Base-by-base conservation (phyloP, 2,797 vertebrate species). In the Mus spretus region DNA sequence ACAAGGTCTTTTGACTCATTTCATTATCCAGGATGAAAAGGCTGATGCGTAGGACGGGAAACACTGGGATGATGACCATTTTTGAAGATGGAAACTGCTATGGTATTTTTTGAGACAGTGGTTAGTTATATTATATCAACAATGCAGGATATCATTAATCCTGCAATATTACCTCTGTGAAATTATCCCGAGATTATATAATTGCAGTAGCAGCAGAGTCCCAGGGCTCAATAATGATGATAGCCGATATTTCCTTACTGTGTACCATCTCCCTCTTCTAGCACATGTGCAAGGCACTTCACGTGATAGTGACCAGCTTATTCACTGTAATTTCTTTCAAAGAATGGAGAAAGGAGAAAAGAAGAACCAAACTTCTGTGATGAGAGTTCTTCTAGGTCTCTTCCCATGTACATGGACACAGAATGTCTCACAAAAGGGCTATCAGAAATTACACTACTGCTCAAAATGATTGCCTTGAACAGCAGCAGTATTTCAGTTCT, bases 371-470 rank as follows among this genome's bases (percentile, higher is more conserved):
- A 90, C 70, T 59, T 75, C 24, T 94, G 47, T 80, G 50, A 70
- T 55, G 19, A 92, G 37, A 83, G 15, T 70, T 40, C 34, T 79
- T 61, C 80, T 85, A 92, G 77, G n/a, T 17, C 28, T 93, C 44
- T 89, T 93, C 50, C 74, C 83, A 85, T 57, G 37, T 40, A 85
- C 9, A 55, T 28, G 70, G 53, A 31, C 4, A 96, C 28, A 92
- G 31, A 59, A 65, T 88, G 90, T 94, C 72, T 75, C 90, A 87
- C 40, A 75, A 84, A 70, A 90, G 84, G 87, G 65, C 14, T 90
- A 85, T 78, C 50, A 84, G 90, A 84, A 90, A 84, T 89, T 57
- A 81, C 70, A 85, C 77, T 47, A 93, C 72, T 85, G 84, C 55
- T 67, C 67, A 82, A 82, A 44, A 0, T 78, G 24, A 61, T 63